A percentile compares a stretch with the other conserved stretches of the same genome.
These are phyloP conservation scores for Sardinella longiceps DNA, from an alignment of 2,797 vertebrate genomes.

Conservation along the genomic window DNA sequence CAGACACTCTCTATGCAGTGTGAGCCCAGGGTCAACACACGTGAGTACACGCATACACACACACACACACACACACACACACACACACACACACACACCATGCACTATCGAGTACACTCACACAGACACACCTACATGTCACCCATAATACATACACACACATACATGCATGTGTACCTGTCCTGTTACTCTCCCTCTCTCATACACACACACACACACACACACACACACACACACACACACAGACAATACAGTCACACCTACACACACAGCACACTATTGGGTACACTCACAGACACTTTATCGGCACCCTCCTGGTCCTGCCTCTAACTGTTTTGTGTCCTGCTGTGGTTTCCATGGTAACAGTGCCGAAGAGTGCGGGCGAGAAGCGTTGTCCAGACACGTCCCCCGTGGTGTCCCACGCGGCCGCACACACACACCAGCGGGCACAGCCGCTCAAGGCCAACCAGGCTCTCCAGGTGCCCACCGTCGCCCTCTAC, in stretches of 20 bases:
- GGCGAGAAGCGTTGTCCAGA: slow-evolving; percentile 88
- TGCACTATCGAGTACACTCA: too few relatives aligned
- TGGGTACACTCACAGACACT: not conserved
- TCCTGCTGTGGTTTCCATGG: not conserved
- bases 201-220: not conserved
- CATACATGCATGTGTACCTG: too few relatives aligned
- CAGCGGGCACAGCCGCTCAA: slow-evolving; percentile 86
- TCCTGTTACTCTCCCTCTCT: too few relatives aligned
- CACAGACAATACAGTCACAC: slow-evolving; percentile 88
- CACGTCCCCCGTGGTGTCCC: slow-evolving; percentile 90
- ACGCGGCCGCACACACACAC: slow-evolving; percentile 88
- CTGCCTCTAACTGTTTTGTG: not conserved
- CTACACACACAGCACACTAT: too few relatives aligned
- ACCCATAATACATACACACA: too few relatives aligned
- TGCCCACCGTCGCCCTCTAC: slow-evolving; percentile 91
- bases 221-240: slow-evolving; percentile 53
- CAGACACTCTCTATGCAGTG: slow-evolving; percentile 94
- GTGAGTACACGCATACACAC: not conserved
- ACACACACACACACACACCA: too few relatives aligned
- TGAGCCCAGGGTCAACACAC: slow-evolving; percentile 91
- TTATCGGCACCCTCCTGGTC: not conserved
- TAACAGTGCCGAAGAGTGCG: slow-evolving; percentile 90
- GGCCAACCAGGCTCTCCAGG: slow-evolving; percentile 87
- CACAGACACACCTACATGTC: too few relatives aligned
- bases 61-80: too few relatives aligned